Base-by-base conservation (phyloP, 2,797 vertebrate species). In the Characodon lateralis region DNA sequence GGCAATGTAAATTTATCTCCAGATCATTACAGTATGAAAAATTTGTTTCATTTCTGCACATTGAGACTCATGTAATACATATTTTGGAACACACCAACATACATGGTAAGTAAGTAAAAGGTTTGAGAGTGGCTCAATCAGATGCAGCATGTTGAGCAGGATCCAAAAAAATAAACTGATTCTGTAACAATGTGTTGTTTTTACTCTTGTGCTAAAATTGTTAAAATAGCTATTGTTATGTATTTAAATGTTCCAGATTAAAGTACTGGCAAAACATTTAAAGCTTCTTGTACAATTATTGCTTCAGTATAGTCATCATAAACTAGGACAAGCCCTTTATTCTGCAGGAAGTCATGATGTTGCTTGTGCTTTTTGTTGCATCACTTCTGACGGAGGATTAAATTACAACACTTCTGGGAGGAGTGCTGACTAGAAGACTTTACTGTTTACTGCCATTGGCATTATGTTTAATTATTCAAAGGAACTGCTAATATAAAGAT, bases 361-460 rank as follows among this genome's bases (percentile, higher is more conserved):
- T 26, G 14, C 20, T 16, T 46, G 41, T 7, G 24, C n/a, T 26
- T 48, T 6, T 48, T 69, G 41, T 26, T 69, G 41, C 66, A 46
- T 69, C 66, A 69, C 66, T 69, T 48, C 43, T 48, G 66, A 46
- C 41, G 6, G 13, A 69, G 66, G 41, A 69, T 69, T 69, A 46
- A 48, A 69, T 69, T 26, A 16, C 41, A 68, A 6, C 10, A 69
- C 41, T 26, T 24, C 24, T 46, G n/a, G 6, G 24, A 46, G 66
- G 41, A 69, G 41, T 13, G 13, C 66, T 69, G 6, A 46, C 66
- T 46, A 48, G 12, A 48, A 26, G 39, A 41, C 24, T 48, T 69
- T 18, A 26, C 41, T 48, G 14, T 68, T 68, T 68, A 68, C 65
- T 68, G 10, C 4, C 5, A 43, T 26, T 46, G 41, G 43, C 2